A percentile compares a stretch with the other conserved stretches of the same genome.
These are phyloP conservation scores for Paradoxurus hermaphroditus DNA, from an alignment of 2,113 vertebrate species.

Conservation along the genomic window DNA sequence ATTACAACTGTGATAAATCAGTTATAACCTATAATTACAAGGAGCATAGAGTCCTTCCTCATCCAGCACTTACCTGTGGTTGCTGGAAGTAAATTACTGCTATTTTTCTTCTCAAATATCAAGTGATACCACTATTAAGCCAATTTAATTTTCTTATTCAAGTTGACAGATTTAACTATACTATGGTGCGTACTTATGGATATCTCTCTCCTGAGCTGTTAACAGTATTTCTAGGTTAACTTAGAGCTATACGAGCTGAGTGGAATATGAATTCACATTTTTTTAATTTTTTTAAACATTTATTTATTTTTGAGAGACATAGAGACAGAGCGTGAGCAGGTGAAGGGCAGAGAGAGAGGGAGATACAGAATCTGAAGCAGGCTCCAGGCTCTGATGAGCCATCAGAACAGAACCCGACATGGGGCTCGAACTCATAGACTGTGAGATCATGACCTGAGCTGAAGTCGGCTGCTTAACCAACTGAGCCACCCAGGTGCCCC, in stretches of 20 bases:
- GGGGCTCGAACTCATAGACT: no score
- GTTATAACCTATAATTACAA: background rate
- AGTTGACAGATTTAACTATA: background rate
- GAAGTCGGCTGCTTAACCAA: no score
- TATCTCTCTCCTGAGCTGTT: background rate
- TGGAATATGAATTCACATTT: background rate
- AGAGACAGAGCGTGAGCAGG: no score
- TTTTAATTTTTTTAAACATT: no score
- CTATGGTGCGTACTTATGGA: background rate
- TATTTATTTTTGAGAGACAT: no score
- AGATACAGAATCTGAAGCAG: no score
- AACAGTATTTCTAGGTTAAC: background rate
- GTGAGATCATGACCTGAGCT: no score
- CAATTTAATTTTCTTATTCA: background rate
- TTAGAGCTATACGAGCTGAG: background rate
- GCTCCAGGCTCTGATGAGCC: no score
- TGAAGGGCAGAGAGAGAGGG: no score
- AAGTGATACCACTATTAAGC: background rate
- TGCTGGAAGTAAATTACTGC: background rate
- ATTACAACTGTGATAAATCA: background rate
- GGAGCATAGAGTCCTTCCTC: background rate
- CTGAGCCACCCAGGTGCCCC: no score
- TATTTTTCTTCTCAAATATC: background rate
- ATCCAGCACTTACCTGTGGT: background rate
- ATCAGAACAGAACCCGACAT: no score